These are phyloP conservation scores for Fragum sueziense DNA, from an alignment of 2,888 invertebrate genomes.

Conservation along the genomic window DNA sequence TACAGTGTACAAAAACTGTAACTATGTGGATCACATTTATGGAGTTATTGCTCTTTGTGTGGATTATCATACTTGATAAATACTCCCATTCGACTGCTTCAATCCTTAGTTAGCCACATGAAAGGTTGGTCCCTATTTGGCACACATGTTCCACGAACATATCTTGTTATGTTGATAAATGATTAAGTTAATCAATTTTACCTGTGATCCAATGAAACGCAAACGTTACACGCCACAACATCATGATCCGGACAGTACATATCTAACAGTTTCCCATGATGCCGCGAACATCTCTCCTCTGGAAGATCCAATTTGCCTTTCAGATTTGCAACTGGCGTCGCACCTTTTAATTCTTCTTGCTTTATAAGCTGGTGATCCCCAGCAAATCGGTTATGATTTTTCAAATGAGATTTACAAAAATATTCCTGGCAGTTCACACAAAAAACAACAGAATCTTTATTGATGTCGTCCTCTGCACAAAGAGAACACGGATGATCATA, in stretches of 20 bases:
- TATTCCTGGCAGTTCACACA: neutral
- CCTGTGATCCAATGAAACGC: neutral
- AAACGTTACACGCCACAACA: neutral
- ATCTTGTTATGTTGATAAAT: too few relatives aligned
- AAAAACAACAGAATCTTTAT: neutral
- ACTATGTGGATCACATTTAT: too few relatives aligned
- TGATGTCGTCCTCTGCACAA: neutral
- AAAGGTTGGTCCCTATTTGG: too few relatives aligned
- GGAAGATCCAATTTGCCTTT: neutral
- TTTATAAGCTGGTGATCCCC: neutral
- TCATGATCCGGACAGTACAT: neutral
- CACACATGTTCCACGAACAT: too few relatives aligned
- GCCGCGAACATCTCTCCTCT: neutral
- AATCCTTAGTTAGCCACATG: too few relatives aligned
- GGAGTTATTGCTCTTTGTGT: too few relatives aligned
- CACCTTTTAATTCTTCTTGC: neutral
- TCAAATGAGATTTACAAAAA: neutral
- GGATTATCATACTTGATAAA: too few relatives aligned
- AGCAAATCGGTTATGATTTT: neutral
- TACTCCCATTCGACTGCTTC: too few relatives aligned
- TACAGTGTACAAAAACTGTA: too few relatives aligned
- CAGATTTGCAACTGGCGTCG: neutral
- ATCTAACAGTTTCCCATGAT: constrained; percentile 11
- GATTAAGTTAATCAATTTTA: too few relatives aligned
- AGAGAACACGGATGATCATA: neutral